Percentiles rank a stretch among this genome's conserved stretches.
Evolutionary conservation across 2,113 vertebrate species (phyloP).

Genomic region (Rhineura floridana): DNA sequence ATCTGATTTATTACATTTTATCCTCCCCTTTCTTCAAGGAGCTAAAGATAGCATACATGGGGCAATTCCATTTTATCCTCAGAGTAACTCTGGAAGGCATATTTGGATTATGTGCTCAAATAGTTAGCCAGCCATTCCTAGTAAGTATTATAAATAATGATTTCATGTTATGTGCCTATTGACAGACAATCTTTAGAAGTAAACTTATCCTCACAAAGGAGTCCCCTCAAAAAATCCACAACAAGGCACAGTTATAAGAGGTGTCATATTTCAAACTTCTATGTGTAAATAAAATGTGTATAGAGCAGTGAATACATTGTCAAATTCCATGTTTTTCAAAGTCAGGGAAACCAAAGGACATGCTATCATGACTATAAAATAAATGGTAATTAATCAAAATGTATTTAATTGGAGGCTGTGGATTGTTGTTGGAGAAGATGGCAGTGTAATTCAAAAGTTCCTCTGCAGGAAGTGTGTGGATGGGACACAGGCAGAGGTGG

Average conservation of each 20-base stretch:
- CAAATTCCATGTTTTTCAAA: too few species aligned
- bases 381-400: background rate
- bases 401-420: background rate
- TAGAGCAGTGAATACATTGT: too few species aligned
- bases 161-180: background rate
- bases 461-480: too few species aligned
- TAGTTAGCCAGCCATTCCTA: background rate
- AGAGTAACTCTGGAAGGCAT: background rate
- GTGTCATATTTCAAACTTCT: too few species aligned
- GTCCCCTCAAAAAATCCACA: background rate
- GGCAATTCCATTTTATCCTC: background rate
- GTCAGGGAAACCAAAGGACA: too few species aligned
- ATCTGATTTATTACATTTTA: background rate
- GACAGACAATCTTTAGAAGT: background rate
- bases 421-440: too few species aligned
- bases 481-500: too few species aligned
- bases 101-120: background rate
- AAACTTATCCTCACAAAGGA: background rate
- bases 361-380: background rate
- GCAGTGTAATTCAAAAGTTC: too few species aligned
- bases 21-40: background rate
- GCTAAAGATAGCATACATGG: background rate
- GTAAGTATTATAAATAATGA: background rate
- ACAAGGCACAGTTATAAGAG: too few species aligned
- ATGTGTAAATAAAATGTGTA: too few species aligned